Base-by-base conservation (phyloP, 1,140 invertebrate species). In the Hesperophylax magnus region DNA sequence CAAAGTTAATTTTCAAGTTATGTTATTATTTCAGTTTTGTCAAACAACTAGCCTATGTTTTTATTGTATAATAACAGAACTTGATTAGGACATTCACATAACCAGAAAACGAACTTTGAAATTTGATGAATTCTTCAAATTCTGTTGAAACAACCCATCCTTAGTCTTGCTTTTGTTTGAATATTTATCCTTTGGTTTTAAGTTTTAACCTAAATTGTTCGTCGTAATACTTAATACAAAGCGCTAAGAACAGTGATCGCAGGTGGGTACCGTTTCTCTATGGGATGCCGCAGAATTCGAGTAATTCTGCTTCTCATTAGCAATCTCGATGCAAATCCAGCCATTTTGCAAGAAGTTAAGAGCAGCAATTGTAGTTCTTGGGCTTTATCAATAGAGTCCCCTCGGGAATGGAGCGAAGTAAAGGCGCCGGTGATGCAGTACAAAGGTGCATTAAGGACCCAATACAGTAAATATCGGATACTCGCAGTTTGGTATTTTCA, bases 381-480 rank as follows among this genome's bases (percentile, higher is more conserved):
- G 75, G 58, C 60, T 80, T 78, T 82, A 80, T 80, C 79, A 81
- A 61, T 47, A 58, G 74, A 34, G 69, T 58, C 39, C 63, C 31
- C 39, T 47, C 67, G 9, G 69, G 79, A 81, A 82, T 82, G 81
- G 65, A 71, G 67, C 77, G 47, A 79, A 18, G 60, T 53, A 15
- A 52, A 76, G 72, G 75, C 78, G 72, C 31, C 58, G 75, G 67
- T 56, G 34, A 22, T 24, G 54, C 22, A 60, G 39, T 22, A 24
- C 65, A 58, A 58, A 7, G 20, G n/a, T 8, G 56, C n/a, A 39
- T 71, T 71, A 71, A 20, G 6, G 53, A 52, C 15, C 22, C 67
- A 17, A 24, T 71, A 71, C 82, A 81, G 82, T 81, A 83, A 81
- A 83, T 81, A 81, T 83, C 71, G 61, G 77, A 76, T 61, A 31